A percentile compares a stretch with the other conserved stretches of the same genome.
Evolutionary conservation across 2,113 vertebrate genomes (phyloP).

Genomic region (Epinephelus lanceolatus): DNA sequence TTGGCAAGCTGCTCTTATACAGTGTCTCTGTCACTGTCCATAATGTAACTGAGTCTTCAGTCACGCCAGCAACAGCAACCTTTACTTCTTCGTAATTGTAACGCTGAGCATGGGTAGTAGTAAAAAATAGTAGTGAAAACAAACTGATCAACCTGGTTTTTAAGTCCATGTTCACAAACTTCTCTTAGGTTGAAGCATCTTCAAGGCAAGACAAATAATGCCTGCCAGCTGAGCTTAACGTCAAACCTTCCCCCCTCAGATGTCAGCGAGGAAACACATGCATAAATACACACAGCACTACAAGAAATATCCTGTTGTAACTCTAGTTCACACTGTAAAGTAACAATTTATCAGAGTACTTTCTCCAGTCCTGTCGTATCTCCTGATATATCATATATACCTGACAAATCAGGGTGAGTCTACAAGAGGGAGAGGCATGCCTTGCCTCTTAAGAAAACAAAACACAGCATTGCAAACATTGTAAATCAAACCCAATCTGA

Average conservation of each 20-base stretch:
- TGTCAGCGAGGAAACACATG: background rate
- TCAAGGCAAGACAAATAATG: background rate
- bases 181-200: background rate
- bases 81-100: background rate
- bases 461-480: conserved; percentile 37
- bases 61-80: background rate
- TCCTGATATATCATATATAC: conserved; percentile 27
- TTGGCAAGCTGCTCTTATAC: background rate
- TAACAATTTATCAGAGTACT: background rate
- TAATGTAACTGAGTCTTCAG: background rate
- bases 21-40: background rate
- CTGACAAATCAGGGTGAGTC: conserved; percentile 54
- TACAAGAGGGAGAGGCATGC: conserved; percentile 51
- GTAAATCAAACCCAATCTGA: conserved; percentile 37
- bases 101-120: background rate
- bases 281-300: background rate
- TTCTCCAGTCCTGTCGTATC: conserved; percentile 22
- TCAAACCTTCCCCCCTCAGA: background rate
- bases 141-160: background rate
- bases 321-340: background rate
- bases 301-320: background rate
- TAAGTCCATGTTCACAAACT: background rate
- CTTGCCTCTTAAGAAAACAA: conserved; percentile 64
- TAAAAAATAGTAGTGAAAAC: too few relatives aligned
- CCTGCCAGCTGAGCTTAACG: background rate